These are phyloP conservation scores for Gallinago paraguaiae DNA, from an alignment of 2,113 vertebrate genomes.

Conservation along the genomic window DNA sequence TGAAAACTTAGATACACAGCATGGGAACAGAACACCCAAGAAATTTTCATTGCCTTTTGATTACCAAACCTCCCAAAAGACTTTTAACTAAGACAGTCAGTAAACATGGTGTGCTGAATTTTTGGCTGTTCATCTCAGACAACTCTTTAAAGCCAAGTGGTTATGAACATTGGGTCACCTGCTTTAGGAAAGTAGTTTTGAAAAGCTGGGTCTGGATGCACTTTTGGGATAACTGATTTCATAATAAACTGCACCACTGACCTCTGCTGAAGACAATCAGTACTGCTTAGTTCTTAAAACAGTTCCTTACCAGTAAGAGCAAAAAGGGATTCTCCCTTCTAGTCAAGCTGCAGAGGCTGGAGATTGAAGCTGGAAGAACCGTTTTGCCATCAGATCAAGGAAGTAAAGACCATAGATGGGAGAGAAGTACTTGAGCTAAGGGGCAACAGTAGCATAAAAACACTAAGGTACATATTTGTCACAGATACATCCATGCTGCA, in stretches of 20 bases:
- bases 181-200: background rate
- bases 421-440: background rate
- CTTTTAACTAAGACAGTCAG: background rate
- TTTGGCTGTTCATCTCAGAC: background rate
- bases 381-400: background rate
- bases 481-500: background rate
- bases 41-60: background rate
- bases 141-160: background rate
- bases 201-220: background rate
- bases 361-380: background rate
- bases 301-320: background rate
- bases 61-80: background rate
- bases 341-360: background rate
- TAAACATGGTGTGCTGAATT: background rate
- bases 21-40: background rate
- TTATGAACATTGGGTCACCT: background rate
- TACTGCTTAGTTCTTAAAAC: background rate
- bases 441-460: background rate
- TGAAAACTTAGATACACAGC: background rate
- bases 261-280: slow-evolving; percentile 38
- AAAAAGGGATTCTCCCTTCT: background rate
- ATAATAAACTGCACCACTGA: background rate
- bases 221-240: background rate
- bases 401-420: background rate
- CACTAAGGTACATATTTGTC: background rate